phyloP scores from a whole-genome alignment of 2,888 invertebrate species.

The Microplitis manilae region DNA sequence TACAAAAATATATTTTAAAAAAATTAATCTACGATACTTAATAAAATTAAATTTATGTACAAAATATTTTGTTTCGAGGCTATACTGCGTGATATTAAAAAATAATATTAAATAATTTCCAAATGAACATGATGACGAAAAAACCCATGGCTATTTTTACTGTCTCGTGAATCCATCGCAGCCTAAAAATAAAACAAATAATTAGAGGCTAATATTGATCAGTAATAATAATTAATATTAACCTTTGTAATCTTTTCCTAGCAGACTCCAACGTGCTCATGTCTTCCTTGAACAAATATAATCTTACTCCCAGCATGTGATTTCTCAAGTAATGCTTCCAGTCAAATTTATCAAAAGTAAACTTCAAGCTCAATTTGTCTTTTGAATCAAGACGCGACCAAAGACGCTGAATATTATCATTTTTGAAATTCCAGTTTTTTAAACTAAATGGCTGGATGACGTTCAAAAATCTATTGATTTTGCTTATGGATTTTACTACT shows the following conservation, averaged over 20 bases:
- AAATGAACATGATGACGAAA: constrained; percentile 69
- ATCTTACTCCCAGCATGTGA: constrained; percentile 82
- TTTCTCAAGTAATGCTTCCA: constrained; percentile 82
- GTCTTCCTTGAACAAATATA: constrained; percentile 85
- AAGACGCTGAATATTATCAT: constrained; percentile 76
- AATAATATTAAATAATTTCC: constrained; percentile 70
- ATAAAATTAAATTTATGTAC: neutral
- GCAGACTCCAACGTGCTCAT: constrained; percentile 79
- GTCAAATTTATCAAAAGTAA: constrained; percentile 80
- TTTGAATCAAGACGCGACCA: constrained; percentile 74
- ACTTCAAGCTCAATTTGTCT: constrained; percentile 78
- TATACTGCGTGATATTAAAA: constrained; percentile 15
- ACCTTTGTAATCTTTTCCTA: constrained; percentile 75
- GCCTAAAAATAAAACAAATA: constrained; percentile 68
- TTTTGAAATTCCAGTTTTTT: constrained; percentile 79
- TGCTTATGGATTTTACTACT: constrained; percentile 84
- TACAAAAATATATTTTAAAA: neutral
- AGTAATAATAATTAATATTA: neutral
- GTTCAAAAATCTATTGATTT: constrained; percentile 84
- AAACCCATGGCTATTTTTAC: constrained; percentile 67
- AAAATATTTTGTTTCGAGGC: neutral
- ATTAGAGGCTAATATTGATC: constrained; percentile 10
- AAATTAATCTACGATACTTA: neutral
- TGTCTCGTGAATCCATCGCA: constrained; percentile 74
- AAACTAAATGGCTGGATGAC: constrained; percentile 83